Conservation (phyloP, 2,797 vertebrate genomes). For the Cottoperca gobio region DNA sequence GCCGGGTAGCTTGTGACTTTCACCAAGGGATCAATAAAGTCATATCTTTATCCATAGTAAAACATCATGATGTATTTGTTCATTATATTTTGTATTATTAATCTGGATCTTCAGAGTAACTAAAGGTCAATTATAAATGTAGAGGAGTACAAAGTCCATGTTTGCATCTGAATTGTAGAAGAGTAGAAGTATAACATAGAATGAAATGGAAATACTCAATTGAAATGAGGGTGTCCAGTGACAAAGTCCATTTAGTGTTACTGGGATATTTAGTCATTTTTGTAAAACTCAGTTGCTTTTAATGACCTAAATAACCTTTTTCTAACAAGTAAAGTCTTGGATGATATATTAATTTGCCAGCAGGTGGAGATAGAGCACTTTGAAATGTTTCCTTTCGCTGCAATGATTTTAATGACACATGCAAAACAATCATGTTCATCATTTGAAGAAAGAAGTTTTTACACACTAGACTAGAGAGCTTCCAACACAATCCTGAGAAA, state of each 20-base stretch:
- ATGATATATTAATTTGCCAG: conserved; percentile 36
- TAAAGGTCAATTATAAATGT: too few relatives aligned
- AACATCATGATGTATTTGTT: too few relatives aligned
- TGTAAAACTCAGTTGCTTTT: not conserved
- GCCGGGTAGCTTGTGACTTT: too few relatives aligned
- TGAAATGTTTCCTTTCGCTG: not conserved
- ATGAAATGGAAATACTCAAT: too few relatives aligned
- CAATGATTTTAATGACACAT: not conserved
- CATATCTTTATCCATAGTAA: too few relatives aligned
- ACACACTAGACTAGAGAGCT: not conserved
- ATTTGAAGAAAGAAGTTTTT: not conserved
- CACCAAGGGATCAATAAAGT: too few relatives aligned
- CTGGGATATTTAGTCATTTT: not conserved
- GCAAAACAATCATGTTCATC: not conserved
- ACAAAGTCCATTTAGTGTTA: not conserved
- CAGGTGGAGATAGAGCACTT: conserved; percentile 50
- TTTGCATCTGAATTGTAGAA: too few relatives aligned
- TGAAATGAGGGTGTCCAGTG: not conserved
- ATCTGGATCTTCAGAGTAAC: too few relatives aligned
- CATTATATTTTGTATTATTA: too few relatives aligned
- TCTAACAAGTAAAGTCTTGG: not conserved
- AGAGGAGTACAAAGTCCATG: too few relatives aligned
- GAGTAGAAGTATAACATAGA: too few relatives aligned
- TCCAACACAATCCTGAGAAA: not conserved
- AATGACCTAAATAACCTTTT: not conserved